Evolutionary conservation across 2,888 invertebrate genomes (phyloP), one percentile per base, ranked within the genome.

Genomic region (Sarcophaga subvicina): DNA sequence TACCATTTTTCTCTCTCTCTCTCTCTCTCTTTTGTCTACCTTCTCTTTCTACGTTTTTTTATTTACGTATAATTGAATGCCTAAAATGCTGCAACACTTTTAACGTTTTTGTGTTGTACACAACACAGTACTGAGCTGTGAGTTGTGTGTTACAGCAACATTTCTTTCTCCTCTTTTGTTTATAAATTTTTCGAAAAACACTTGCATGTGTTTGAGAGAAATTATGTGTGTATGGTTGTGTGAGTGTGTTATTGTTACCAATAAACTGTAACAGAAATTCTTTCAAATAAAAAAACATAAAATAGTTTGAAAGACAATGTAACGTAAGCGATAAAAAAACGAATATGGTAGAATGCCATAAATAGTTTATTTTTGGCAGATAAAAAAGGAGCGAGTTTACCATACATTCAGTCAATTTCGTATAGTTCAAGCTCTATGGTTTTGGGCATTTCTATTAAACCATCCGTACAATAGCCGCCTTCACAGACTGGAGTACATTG

Each of bases 191-290:
- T 37, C 8, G 8, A 4, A 37, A n/a, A 27, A 4, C 59, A 8
- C 37, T 64, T 71, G 70, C 14, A 2, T 49, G 70, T 54, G 17
- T 25, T 12, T 4, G 59, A 47, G 14, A 72, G 20, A 54, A 54
- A 14, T 12, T 49, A 14, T 14, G 17, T 14, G 49, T 12, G 3
- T 54, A 54, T 20, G 27, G 8, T 64, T 64, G 20, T 3, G 11
- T 25, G 27, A 20, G 54, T 49, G 45, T 59, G 14, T 71, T 67
- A 22, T 37, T 22, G 17, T 71, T 72, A n/a, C n/a, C 72, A 64
- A 60, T 64, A 80, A 83, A 79, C 80, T 83, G 86, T 69, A 83
- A 80, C 71, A 59, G 49, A 70, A 25, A 64, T 54, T 63, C 60
- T 37, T 14, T 73, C 8, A 20, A 11, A 14, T 2, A 22, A 11